Percentiles rank a stretch among this genome's conserved stretches.
Evolutionary conservation across 2,888 invertebrate genomes (phyloP).

Genomic region (Rotaria socialis): DNA sequence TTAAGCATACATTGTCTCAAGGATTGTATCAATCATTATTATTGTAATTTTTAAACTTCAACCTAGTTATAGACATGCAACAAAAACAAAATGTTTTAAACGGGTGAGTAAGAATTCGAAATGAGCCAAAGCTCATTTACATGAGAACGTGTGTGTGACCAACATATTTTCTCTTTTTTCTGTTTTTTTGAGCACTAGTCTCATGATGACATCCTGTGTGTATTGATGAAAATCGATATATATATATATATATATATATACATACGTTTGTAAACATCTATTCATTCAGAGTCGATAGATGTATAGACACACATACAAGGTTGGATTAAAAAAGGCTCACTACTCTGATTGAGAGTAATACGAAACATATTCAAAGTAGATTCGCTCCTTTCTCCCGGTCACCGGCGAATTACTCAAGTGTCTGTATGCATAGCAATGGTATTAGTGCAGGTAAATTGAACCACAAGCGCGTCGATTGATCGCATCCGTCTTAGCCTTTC

Average conservation of each 20-base stretch:
- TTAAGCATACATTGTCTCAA: background rate
- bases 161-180: background rate
- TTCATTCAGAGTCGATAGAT: conserved; percentile 29
- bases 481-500: conserved; percentile 32
- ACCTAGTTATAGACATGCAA: background rate
- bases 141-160: conserved; percentile 19
- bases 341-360: conserved; percentile 23
- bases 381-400: conserved; percentile 5
- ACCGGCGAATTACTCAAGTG: conserved; percentile 26
- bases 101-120: background rate
- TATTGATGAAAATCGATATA: conserved; percentile 15
- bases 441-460: conserved; percentile 38
- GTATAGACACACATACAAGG: conserved; percentile 25
- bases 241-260: background rate
- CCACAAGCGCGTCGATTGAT: conserved; percentile 33
- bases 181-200: background rate
- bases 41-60: background rate
- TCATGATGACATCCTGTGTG: conserved; percentile 13
- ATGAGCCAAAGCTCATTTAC: conserved; percentile 15
- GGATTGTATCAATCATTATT: background rate
- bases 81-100: background rate
- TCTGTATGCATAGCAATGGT: conserved; percentile 15
- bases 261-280: conserved; percentile 13
- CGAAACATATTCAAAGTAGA: conserved; percentile 20
- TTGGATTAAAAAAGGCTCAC: conserved; percentile 29